These are phyloP conservation scores for Atherinosoma microstoma DNA, from an alignment of 2,797 vertebrate species.

Conservation along the genomic window DNA sequence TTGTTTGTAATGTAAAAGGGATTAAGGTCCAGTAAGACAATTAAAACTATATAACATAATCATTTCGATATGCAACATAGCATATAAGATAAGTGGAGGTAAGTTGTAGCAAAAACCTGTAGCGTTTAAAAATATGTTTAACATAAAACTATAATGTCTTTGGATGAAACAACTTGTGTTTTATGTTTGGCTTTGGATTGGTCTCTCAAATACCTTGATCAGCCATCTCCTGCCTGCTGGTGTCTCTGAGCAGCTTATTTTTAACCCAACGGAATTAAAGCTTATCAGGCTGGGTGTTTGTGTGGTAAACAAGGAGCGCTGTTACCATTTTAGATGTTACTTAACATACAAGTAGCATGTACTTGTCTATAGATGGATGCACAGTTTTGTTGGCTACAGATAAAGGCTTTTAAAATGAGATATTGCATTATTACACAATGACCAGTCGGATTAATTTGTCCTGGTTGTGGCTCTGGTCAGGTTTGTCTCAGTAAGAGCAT, in stretches of 20 bases:
- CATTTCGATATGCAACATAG: too few relatives aligned
- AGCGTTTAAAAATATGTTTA: not conserved
- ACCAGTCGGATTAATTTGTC: not conserved
- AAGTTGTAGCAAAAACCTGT: not conserved
- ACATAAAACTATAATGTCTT: not conserved
- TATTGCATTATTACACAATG: not conserved
- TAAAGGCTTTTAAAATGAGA: not conserved
- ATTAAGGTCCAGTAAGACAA: too few relatives aligned
- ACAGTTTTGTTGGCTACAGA: not conserved
- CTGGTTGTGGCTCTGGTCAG: too few relatives aligned
- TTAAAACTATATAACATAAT: too few relatives aligned
- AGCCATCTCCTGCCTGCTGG: not conserved
- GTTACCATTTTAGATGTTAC: slow-evolving; percentile 6
- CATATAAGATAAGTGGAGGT: too few relatives aligned
- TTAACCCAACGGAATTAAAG: slow-evolving; percentile 25
- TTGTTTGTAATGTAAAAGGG: not conserved
- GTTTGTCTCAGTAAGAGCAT: too few relatives aligned
- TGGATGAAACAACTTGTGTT: not conserved
- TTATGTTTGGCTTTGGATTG: not conserved
- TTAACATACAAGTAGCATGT: not conserved
- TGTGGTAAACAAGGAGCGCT: not conserved
- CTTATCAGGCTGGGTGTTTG: slow-evolving; percentile 18
- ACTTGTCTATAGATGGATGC: not conserved
- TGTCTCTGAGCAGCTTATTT: slow-evolving; percentile 53
- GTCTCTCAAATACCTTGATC: slow-evolving; percentile 1